These are phyloP conservation scores for Gracilinanus agilis DNA, from an alignment of 2,113 vertebrate species.

Conservation along the genomic window DNA sequence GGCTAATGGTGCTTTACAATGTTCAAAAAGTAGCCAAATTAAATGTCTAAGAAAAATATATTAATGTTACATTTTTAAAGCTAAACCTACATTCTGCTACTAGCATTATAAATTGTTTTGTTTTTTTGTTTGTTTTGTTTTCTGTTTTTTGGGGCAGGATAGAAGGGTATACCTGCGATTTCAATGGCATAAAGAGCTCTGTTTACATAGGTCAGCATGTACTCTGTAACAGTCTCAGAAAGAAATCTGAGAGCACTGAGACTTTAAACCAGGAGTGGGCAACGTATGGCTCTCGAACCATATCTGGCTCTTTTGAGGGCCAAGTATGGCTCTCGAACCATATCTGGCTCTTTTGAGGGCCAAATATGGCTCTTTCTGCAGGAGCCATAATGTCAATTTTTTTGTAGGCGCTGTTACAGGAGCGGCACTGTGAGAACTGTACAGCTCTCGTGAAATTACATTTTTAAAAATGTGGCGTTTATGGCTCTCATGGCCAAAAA, in stretches of 20 bases:
- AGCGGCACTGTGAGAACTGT: no score
- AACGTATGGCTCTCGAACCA: no score
- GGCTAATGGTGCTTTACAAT: constrained; percentile 39
- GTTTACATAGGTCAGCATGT: not conserved
- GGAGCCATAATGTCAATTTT: no score
- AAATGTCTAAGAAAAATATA: constrained; percentile 43
- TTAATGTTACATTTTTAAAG: constrained; percentile 53
- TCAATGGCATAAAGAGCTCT: not conserved
- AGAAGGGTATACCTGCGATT: not conserved
- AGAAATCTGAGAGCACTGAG: not conserved
- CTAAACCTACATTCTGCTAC: not conserved
- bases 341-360: no score
- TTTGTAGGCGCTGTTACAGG: no score
- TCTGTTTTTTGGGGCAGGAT: not conserved
- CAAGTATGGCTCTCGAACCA: no score
- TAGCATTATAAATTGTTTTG: constrained; percentile 42
- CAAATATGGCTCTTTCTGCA: no score
- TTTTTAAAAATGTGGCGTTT: no score
- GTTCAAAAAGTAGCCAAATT: constrained; percentile 41
- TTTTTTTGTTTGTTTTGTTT: not conserved
- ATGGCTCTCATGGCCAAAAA: no score
- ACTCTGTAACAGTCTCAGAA: not conserved
- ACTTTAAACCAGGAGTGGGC: no score
- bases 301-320: no score
- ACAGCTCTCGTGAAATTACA: no score